Evolutionary conservation across 2,797 vertebrate genomes (phyloP), one percentile per base, ranked within the genome.

Genomic region (Alauda arvensis): DNA sequence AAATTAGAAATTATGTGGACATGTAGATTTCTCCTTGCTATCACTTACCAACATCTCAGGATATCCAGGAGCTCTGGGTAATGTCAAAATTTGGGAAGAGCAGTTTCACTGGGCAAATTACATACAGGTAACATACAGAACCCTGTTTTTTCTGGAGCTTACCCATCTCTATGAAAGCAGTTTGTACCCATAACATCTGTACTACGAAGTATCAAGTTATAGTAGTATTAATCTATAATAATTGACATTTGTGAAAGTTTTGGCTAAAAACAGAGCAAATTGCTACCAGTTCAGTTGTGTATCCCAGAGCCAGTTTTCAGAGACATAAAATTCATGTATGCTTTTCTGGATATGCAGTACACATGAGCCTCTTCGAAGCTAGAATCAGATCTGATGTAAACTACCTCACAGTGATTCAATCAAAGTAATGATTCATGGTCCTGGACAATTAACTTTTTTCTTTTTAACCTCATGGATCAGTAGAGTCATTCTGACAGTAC

Each of bases 301-400:
- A 51, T 29, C 45, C 65, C 43, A 29, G 29, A 75, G 20, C 7
- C 31, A 43, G 6, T 24, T 89, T 62, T 81, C 63, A 72, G 52
- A 66, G 14, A 17, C 13, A 18, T 7, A 59, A 83, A 80, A 78
- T 37, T 46, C 31, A 48, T 0, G 0, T 46, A 33, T 0, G 0
- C 40, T 77, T 85, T 82, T 61, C 66, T 62, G 43, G 5, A 55
- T 71, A 7, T 45, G 37, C 40, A 49, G 40, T 33, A 78, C 17
- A 63, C 39, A 26, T 1, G 3, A 66, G 16, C 12, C 9, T 71
- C 37, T 92, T 75, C 69, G 66, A 76, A 85, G 48, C 11, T 62
- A 66, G 43, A 61, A 59, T 75, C 23, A 33, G 18, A 34, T 33
- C 28, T 74, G 46, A 51, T 68, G 25, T 67, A 56, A 74, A 21